Evolutionary conservation across 2,888 invertebrate genomes (phyloP), one percentile per base, ranked within the genome.

Genomic region (Hyposoter dolosus): DNA sequence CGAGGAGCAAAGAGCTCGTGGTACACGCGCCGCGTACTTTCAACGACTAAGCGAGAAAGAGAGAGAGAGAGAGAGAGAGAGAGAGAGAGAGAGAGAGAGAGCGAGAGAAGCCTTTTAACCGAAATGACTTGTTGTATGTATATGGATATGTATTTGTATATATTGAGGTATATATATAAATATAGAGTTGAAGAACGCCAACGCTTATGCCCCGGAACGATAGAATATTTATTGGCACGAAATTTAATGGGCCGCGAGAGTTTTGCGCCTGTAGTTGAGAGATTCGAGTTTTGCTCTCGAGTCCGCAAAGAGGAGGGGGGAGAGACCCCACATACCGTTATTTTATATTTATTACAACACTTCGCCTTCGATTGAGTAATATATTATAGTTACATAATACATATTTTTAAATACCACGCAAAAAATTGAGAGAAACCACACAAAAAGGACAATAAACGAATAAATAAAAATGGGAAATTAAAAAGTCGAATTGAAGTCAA

Each of bases 221-320:
- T 91, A 90, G 90, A 92, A 93, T 93, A 93, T 93, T 93, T 92
- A 93, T 92, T 91, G 91, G 90, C 90, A 88, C 90, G 90, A 91
- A 93, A 78, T 78, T 92, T 90, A 93, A 92, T 91, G 90, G 91
- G 90, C 89, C 90, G 78, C 75, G 75, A 80, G 80, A 81, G 66
- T 68, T 78, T 78, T 60, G 78, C 78, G 69, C 56, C 56, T 50
- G 56, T 78, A 69, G 78, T 69, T 69, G 78, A 78, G 69, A 78
- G 78, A 78, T 78, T 68, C 56, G 56, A 78, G 78, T 78, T 69
- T 78, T 50, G 45, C 72, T 68, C 79, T 60, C 56, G 47, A 75
- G 65, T 65, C 15, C 28, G 10, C 1, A 15, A 50, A 56, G 23
- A 23, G 56, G 12, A 4, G 56, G 40, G 40, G 7, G 40, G 28